Evolutionary conservation across 2,888 invertebrate species (phyloP).

Genomic region (Protodeltote pygarga): DNA sequence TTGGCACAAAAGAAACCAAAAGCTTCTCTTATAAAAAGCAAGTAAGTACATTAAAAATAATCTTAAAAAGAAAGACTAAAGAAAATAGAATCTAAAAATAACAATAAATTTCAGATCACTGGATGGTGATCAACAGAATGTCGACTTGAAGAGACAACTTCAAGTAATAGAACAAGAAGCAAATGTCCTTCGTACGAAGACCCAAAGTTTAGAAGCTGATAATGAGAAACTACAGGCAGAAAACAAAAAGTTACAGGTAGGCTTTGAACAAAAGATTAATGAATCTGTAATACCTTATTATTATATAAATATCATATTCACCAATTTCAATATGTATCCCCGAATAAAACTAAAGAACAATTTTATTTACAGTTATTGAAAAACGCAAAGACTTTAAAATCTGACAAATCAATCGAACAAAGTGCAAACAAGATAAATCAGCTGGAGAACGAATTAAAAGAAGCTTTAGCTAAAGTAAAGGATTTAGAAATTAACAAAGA

Average conservation of each 20-base stretch:
- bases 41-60: conserved; percentile 75
- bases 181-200: conserved; percentile 89
- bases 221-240: conserved; percentile 92
- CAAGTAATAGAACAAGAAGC: conserved; percentile 93
- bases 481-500: conserved; percentile 82
- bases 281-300: too few relatives aligned
- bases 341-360: too few relatives aligned
- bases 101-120: conserved; percentile 80
- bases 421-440: conserved; percentile 88
- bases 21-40: conserved; percentile 88
- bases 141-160: conserved; percentile 91
- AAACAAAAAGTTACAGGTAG: conserved; percentile 90
- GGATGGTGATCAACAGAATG: conserved; percentile 88
- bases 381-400: conserved; percentile 83
- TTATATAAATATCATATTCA: too few relatives aligned
- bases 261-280: not conserved
- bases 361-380: conserved; percentile 78
- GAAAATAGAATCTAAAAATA: not conserved
- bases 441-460: conserved; percentile 88
- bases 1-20: conserved; percentile 88
- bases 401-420: conserved; percentile 86
- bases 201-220: conserved; percentile 90
- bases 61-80: not conserved
- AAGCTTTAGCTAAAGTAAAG: conserved; percentile 86
- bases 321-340: too few relatives aligned